These are phyloP conservation scores for Ceriagrion tenellum DNA, from an alignment of 2,888 invertebrate species.

Conservation along the genomic window DNA sequence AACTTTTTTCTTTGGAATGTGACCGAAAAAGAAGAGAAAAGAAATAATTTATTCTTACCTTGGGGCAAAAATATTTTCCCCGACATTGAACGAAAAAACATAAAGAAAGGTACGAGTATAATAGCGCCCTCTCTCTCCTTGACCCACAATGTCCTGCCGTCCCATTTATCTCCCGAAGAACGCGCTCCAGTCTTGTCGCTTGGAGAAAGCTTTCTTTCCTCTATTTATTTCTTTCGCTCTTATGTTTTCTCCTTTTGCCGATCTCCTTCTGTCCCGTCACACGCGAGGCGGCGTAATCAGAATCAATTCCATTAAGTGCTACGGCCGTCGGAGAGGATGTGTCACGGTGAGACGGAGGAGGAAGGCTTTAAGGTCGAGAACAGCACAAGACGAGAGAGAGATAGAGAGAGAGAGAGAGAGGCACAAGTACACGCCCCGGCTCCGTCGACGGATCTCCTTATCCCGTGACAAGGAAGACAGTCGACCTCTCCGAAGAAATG, in stretches of 20 bases:
- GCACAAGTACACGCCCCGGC: not conserved
- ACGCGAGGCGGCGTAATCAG: not conserved
- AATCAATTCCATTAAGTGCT: conserved; percentile 6
- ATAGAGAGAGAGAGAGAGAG: too few relatives aligned
- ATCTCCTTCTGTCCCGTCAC: not conserved
- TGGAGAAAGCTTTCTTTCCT: not conserved
- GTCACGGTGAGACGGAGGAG: not conserved
- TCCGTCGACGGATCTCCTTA: not conserved
- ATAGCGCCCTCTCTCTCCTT: not conserved
- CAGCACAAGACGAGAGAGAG: too few relatives aligned
- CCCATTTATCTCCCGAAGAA: not conserved
- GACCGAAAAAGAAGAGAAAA: too few relatives aligned
- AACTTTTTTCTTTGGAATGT: too few relatives aligned
- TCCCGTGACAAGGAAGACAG: not conserved
- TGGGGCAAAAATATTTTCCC: too few relatives aligned
- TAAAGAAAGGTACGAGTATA: too few relatives aligned
- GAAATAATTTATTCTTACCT: too few relatives aligned
- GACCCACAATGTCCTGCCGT: not conserved
- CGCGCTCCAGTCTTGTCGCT: not conserved
- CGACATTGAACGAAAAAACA: too few relatives aligned
- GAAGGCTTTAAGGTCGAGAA: not conserved
- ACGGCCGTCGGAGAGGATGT: not conserved
- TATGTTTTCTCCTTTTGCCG: not conserved
- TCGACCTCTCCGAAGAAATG: not conserved
- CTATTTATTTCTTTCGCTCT: not conserved